Evolutionary conservation across 2,888 invertebrate species (phyloP), one percentile per base, ranked within the genome.

Genomic region (Orthonevra nobilis): DNA sequence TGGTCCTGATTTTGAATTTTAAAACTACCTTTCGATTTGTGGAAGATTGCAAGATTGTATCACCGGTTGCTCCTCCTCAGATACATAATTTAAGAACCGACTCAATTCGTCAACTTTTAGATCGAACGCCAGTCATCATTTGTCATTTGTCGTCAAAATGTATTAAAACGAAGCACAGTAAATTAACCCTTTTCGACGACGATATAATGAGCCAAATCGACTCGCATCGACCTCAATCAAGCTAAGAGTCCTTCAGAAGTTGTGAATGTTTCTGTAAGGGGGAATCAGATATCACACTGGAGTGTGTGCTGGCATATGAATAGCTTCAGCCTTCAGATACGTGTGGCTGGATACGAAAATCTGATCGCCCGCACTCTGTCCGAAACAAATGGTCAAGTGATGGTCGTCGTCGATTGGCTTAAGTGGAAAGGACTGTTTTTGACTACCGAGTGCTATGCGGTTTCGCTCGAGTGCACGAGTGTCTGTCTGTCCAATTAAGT

Each of bases 391-490:
- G 63, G 50, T 81, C 73, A 68, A 81, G 73, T 61, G 34, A 38
- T 64, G 32, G 66, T 72, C 61, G 46, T 64, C 40, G 66, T 72
- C 61, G 32, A 56, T 66, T 68, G 48, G 48, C 56, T 72, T 38
- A 74, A 81, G 79, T 74, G 79, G 61, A 56, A 68, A 74, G 19
- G 61, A 63, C 68, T 81, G 79, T 73, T 81, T 81, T 73, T 68
- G 79, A 81, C 10, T 46, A 12, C 58, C 26, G 44, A 73, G 73
- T 68, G 61, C 15, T 32, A 28, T 66, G 52, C 42, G 64, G 58
- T 66, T 52, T 34, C 23, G 48, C 32, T 17, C 19, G 68, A 23
- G 30, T 44, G 12, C 7, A 17, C 19, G 12, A 14, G 14, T 20
- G 9, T 52, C 17, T 54, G 32, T 10, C 58, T 66, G 50, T 50